A percentile compares a stretch with the other conserved stretches of the same genome.
phyloP scores from a whole-genome alignment of 35 echinoderm and acorn worm species.

The Ophioderma brevispina region DNA sequence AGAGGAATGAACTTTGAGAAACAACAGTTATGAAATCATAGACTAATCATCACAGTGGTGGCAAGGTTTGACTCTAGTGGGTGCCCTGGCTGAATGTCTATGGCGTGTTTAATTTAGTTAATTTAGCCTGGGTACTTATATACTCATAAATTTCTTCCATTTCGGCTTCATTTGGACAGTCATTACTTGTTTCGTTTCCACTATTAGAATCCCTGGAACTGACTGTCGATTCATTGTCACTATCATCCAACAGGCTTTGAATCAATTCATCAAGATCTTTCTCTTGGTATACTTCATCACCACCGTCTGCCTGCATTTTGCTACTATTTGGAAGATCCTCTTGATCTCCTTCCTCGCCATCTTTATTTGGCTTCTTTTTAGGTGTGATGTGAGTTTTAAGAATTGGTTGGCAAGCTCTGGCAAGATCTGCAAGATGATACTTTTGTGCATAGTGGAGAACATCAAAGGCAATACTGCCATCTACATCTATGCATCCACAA shows the following conservation, averaged over 20 bases:
- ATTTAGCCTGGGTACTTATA: conserved; percentile 21
- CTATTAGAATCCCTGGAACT: not conserved
- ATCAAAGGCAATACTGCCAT: not conserved
- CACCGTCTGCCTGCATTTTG: not conserved
- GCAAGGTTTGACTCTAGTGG: no score
- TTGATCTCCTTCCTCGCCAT: no score
- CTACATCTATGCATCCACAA: not conserved
- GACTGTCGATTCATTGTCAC: conserved; percentile 1
- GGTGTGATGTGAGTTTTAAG: not conserved
- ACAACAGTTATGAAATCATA: no score
- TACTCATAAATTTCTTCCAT: conserved; percentile 61
- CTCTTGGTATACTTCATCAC: not conserved
- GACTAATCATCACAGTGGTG: no score
- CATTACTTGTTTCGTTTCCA: not conserved
- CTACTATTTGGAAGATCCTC: not conserved
- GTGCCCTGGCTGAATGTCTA: no score
- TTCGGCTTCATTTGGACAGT: conserved; percentile 37
- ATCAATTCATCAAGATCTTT: conserved; percentile 8
- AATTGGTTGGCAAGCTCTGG: not conserved
- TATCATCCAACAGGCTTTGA: conserved; percentile 58
- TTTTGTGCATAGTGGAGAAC: not conserved
- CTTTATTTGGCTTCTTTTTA: not conserved
- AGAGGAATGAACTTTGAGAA: no score
- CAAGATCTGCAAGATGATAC: not conserved
- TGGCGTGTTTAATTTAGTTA: no score